A percentile compares a stretch with the other conserved stretches of the same genome.
Conservation (phyloP, 1,140 invertebrate species). For the Bombus difficillimus region DNA sequence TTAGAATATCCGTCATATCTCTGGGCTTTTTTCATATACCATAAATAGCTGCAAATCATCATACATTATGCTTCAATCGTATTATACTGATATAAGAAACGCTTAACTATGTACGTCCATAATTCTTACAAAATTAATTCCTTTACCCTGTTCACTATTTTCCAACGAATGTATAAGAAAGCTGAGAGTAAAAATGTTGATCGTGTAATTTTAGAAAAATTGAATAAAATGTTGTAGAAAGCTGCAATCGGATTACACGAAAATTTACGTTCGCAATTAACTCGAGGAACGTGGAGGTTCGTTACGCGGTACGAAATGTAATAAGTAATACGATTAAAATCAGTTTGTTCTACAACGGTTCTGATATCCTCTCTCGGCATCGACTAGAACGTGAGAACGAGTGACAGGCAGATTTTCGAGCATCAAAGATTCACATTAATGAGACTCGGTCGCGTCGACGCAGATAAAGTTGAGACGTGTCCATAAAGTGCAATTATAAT, state of each 20-base stretch:
- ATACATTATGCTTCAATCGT: no score
- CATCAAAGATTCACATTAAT: constrained; percentile 7
- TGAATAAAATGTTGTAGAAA: background rate
- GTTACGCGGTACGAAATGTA: background rate
- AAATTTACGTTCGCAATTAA: background rate
- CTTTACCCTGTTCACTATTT: no score
- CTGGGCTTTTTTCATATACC: no score
- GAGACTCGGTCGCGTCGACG: background rate
- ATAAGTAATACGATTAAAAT: background rate
- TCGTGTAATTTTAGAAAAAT: no score
- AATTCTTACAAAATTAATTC: no score
- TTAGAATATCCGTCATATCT: background rate
- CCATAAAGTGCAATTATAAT: background rate
- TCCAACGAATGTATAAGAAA: no score
- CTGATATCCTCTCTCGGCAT: background rate
- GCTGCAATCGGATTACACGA: background rate
- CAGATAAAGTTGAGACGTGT: background rate
- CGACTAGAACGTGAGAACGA: background rate
- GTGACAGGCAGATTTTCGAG: constrained; percentile 2
- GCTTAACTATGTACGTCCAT: no score
- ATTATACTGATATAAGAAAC: no score
- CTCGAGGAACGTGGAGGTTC: no score
- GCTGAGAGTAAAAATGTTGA: no score
- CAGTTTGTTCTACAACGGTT: background rate
- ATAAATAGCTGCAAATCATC: background rate